A percentile compares a stretch with the other conserved stretches of the same genome.
Evolutionary conservation across 2,888 invertebrate genomes (phyloP).

Genomic region (Eupithecia dodoneata): DNA sequence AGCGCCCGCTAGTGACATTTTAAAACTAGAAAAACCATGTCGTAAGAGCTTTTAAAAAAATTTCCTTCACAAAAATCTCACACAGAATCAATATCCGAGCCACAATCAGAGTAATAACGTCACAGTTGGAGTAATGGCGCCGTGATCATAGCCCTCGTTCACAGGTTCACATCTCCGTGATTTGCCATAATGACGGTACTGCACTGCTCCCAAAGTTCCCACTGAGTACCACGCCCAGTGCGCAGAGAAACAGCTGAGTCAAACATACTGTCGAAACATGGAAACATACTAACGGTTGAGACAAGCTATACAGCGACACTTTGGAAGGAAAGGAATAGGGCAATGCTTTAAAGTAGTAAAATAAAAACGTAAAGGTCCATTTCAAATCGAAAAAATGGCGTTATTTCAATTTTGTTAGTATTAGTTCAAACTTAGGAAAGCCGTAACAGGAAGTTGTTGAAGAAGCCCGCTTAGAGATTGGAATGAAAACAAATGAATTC

Average conservation of each 20-base stretch:
- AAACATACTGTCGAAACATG: background rate
- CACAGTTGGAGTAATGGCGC: conserved; percentile 4
- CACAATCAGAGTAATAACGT: background rate
- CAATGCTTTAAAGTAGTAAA: background rate
- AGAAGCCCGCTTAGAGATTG: no score
- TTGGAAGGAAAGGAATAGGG: no score
- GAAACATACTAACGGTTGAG: background rate
- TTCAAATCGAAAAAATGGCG: background rate
- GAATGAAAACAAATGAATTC: no score
- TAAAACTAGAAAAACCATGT: background rate
- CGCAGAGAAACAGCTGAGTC: background rate
- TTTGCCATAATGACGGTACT: conserved; percentile 28
- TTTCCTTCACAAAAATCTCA: background rate
- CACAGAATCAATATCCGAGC: background rate
- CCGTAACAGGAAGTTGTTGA: background rate
- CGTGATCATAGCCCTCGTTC: conserved; percentile 28
- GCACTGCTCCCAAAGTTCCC: conserved; percentile 26
- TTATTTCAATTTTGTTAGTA: no score
- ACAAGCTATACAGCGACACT: background rate
- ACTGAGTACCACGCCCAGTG: conserved; percentile 17
- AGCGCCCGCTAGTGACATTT: background rate
- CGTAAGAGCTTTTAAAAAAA: background rate
- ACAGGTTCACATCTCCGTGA: conserved; percentile 29
- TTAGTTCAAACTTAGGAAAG: no score
- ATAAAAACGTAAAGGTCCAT: background rate